Evolutionary conservation across 1,140 invertebrate genomes (phyloP).

Genomic region (Melipona quadrifasciata): DNA sequence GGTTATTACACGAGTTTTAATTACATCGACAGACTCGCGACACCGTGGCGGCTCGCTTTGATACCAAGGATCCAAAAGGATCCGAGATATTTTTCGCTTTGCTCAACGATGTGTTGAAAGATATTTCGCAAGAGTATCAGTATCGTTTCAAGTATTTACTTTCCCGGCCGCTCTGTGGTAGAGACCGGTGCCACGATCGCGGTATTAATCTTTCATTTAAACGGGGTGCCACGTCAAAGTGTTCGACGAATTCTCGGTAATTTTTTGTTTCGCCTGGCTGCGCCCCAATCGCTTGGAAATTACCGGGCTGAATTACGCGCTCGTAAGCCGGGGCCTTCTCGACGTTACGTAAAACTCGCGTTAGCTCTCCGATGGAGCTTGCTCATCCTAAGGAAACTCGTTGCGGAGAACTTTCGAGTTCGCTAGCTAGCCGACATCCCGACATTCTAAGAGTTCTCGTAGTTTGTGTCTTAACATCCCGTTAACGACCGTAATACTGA

Average conservation of each 20-base stretch:
- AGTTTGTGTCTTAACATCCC: constrained; percentile 7
- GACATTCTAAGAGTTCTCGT: constrained; percentile 19
- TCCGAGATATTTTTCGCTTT: background rate
- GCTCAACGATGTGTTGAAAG: background rate
- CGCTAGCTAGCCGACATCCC: background rate
- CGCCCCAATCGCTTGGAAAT: constrained; percentile 36
- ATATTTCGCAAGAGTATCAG: background rate
- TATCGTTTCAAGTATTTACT: background rate
- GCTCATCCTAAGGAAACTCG: constrained; percentile 13
- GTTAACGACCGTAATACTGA: background rate
- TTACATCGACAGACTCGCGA: background rate
- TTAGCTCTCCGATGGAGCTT: constrained; percentile 2
- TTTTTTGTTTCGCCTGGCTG: constrained; percentile 8
- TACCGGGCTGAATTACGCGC: constrained; percentile 48
- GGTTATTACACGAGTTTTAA: background rate
- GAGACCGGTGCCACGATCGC: background rate
- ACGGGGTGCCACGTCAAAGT: constrained; percentile 3
- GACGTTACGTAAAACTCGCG: constrained; percentile 36
- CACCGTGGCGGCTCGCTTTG: background rate
- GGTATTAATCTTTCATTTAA: constrained; percentile 12
- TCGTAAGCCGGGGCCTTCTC: constrained; percentile 25
- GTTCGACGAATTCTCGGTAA: constrained; percentile 4
- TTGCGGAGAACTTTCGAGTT: constrained; percentile 43
- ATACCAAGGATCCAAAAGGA: no score
- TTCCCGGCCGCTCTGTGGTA: background rate